Conservation (phyloP, 2,113 vertebrate genomes). For the Eonycteris spelaea region DNA sequence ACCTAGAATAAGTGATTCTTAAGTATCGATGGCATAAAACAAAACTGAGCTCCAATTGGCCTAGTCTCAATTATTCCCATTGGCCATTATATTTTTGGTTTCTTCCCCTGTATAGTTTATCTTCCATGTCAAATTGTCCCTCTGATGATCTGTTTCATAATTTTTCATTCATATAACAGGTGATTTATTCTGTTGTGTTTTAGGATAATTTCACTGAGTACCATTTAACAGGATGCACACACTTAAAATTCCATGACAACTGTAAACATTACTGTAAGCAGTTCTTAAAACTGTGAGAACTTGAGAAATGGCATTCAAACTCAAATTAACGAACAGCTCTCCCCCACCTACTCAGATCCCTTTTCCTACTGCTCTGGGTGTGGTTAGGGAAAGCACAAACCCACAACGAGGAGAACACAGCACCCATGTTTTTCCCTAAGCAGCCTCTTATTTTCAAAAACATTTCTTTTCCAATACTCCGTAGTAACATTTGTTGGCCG, state of each 20-base stretch:
- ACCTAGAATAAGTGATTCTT: not conserved
- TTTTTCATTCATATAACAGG: not conserved
- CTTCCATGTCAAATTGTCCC: not conserved
- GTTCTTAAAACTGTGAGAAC: not conserved
- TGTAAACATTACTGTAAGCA: not conserved
- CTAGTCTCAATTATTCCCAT: not conserved
- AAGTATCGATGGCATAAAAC: not conserved
- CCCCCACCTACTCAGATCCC: not conserved
- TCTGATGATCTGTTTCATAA: not conserved
- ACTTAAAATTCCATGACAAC: not conserved
- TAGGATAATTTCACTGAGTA: not conserved
- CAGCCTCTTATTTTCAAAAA: not conserved
- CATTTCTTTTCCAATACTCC: not conserved
- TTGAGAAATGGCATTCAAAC: not conserved
- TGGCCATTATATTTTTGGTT: not conserved
- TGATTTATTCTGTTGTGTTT: not conserved
- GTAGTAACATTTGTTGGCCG: slow-evolving; percentile 10
- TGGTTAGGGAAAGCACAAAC: not conserved
- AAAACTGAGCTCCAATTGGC: not conserved
- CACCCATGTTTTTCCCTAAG: not conserved
- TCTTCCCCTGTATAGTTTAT: not conserved
- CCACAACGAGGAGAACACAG: not conserved
- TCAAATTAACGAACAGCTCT: not conserved
- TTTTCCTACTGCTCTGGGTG: not conserved
- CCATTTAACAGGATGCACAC: not conserved